phyloP scores from a whole-genome alignment of 2,113 vertebrate species.

The Gallinago media region DNA sequence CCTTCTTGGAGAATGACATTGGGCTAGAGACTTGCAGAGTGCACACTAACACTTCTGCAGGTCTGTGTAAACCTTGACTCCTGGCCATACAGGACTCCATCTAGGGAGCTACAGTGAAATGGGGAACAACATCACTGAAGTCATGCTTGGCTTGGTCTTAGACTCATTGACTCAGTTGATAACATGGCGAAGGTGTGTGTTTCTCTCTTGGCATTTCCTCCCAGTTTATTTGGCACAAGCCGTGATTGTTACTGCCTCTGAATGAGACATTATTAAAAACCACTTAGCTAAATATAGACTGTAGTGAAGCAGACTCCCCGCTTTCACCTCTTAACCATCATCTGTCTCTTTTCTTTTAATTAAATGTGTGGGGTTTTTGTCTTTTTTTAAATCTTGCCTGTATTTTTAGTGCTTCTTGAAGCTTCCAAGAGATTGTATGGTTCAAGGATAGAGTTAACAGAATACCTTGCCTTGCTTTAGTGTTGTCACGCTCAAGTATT shows the following conservation, averaged over 20 bases:
- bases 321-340: conserved; percentile 3
- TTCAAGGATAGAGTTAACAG: not conserved
- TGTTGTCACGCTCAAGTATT: not conserved
- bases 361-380: not conserved
- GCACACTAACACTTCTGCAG: not conserved
- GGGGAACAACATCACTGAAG: not conserved
- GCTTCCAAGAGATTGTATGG: not conserved
- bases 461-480: not conserved
- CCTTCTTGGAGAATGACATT: not conserved
- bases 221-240: not conserved
- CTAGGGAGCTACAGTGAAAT: rapidly evolving
- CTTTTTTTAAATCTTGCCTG: not conserved
- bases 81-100: not conserved
- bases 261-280: conserved; percentile 24
- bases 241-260: not conserved
- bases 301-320: not conserved
- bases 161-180: not conserved
- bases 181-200: not conserved
- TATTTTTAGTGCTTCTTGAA: not conserved
- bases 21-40: not conserved
- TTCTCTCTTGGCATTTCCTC: not conserved
- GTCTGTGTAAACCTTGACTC: not conserved
- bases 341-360: conserved; percentile 28
- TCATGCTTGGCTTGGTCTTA: not conserved
- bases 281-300: conserved; percentile 15